Percentiles rank a stretch among this genome's conserved stretches.
Evolutionary conservation across 2,888 invertebrate genomes (phyloP).

Genomic region (Tinea trinotella): DNA sequence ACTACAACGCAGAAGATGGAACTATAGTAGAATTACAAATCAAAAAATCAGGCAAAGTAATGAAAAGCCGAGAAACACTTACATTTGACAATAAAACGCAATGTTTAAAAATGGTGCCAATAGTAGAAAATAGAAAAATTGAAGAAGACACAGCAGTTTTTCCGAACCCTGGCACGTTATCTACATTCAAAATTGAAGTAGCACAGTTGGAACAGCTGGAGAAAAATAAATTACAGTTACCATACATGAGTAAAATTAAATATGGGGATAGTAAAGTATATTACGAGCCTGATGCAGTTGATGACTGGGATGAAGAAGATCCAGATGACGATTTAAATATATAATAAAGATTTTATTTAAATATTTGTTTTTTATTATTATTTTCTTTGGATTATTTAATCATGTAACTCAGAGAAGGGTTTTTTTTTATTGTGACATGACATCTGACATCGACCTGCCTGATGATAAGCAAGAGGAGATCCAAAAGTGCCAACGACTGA

Average conservation of each 20-base stretch:
- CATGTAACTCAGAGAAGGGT: too few species aligned
- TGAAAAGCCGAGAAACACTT: conserved; percentile 52
- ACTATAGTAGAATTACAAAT: conserved; percentile 45
- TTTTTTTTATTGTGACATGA: too few species aligned
- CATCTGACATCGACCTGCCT: too few species aligned
- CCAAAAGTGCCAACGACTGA: too few species aligned
- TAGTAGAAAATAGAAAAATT: conserved; percentile 37
- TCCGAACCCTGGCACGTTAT: conserved; percentile 49
- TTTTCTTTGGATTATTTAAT: not conserved
- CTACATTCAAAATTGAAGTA: conserved; percentile 77
- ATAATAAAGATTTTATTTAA: conserved; percentile 34
- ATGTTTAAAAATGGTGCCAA: conserved; percentile 35
- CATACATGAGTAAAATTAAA: conserved; percentile 71
- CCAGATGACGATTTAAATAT: conserved; percentile 89
- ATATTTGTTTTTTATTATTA: not conserved
- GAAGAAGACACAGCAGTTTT: conserved; percentile 44
- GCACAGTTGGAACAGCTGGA: conserved; percentile 74
- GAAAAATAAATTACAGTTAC: conserved; percentile 72
- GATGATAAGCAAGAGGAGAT: too few species aligned
- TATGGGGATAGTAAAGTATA: conserved; percentile 75
- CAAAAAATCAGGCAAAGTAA: conserved; percentile 68
- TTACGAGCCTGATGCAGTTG: conserved; percentile 83
- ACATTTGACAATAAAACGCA: conserved; percentile 42
- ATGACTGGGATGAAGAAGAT: conserved; percentile 90
- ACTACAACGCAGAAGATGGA: conserved; percentile 35